These are phyloP conservation scores for Aspidoscelis tigris DNA, from an alignment of 2,113 vertebrate species.

Conservation along the genomic window DNA sequence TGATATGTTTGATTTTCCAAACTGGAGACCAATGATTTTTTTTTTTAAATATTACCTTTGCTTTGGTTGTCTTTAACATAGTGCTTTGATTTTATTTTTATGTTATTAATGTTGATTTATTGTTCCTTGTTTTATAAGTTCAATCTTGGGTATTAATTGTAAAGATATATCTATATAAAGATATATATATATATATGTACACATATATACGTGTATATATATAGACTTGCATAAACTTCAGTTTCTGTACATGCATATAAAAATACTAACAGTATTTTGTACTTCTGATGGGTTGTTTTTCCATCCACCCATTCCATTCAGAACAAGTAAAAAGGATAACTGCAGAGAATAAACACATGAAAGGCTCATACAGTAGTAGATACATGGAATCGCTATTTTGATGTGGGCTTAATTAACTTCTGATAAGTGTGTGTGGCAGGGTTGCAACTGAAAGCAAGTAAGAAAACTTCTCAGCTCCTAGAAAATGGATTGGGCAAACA, in stretches of 20 bases:
- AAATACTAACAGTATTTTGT: background rate
- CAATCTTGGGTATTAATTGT: background rate
- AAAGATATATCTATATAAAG: background rate
- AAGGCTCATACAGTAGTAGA: background rate
- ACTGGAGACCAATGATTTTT: background rate
- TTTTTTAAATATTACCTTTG: background rate
- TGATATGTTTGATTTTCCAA: too few relatives aligned
- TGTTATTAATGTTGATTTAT: background rate
- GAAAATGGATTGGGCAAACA: constrained; percentile 20
- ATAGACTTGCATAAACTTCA: background rate
- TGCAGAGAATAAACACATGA: background rate
- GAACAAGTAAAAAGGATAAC: constrained; percentile 13
- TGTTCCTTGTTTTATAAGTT: background rate
- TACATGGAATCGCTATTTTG: background rate
- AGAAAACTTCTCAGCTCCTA: background rate
- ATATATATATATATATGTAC: background rate
- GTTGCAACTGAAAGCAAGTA: constrained; percentile 15
- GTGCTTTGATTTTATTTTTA: background rate
- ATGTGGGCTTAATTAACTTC: background rate
- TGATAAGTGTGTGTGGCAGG: constrained; percentile 27
- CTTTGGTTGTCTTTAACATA: background rate
- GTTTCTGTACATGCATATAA: background rate
- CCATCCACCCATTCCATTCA: background rate
- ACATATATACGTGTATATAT: background rate
- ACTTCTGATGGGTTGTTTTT: background rate